Conservation (phyloP, 1,140 invertebrate genomes). For the Drosophila bocki region DNA sequence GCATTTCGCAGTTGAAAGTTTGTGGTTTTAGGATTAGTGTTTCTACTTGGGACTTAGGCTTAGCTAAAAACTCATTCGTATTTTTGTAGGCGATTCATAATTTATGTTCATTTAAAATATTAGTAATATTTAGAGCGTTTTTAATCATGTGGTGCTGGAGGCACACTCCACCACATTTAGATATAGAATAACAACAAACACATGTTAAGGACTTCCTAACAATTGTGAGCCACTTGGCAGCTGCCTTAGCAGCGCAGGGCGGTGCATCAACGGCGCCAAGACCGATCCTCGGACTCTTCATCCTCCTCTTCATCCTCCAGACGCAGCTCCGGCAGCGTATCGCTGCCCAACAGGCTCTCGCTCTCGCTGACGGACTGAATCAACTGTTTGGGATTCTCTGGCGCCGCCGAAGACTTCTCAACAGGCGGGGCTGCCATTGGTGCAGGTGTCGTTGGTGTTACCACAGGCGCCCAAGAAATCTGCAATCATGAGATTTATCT, state of each 20-base stretch:
- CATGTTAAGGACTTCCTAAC: conserved; percentile 63
- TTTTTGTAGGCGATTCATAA: conserved; percentile 68
- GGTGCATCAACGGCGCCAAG: conserved; percentile 84
- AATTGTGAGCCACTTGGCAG: conserved; percentile 54
- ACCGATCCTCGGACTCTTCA: conserved; percentile 84
- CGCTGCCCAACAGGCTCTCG: conserved; percentile 69
- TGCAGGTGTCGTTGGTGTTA: conserved; percentile 42
- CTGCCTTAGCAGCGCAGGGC: conserved; percentile 45
- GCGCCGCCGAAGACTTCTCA: conserved; percentile 44
- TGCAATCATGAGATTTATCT: conserved; percentile 5
- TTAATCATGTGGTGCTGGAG: conserved; percentile 43
- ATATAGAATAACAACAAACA: conserved; percentile 81
- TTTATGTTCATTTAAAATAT: conserved; percentile 76
- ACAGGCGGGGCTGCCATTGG: conserved; percentile 65
- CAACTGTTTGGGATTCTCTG: conserved; percentile 63
- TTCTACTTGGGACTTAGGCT: conserved; percentile 42
- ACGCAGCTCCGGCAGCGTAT: conserved; percentile 78
- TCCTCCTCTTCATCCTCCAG: conserved; percentile 84
- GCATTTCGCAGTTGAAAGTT: conserved; percentile 27
- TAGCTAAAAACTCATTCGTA: conserved; percentile 66
- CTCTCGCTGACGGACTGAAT: conserved; percentile 72
- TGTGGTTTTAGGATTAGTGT: conserved; percentile 37
- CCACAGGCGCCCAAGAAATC: conserved; percentile 82
- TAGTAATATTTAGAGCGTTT: conserved; percentile 80
- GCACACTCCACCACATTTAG: conserved; percentile 40